Base-by-base conservation (phyloP, 2,113 vertebrate species). In the Tilapia sparmanii region DNA sequence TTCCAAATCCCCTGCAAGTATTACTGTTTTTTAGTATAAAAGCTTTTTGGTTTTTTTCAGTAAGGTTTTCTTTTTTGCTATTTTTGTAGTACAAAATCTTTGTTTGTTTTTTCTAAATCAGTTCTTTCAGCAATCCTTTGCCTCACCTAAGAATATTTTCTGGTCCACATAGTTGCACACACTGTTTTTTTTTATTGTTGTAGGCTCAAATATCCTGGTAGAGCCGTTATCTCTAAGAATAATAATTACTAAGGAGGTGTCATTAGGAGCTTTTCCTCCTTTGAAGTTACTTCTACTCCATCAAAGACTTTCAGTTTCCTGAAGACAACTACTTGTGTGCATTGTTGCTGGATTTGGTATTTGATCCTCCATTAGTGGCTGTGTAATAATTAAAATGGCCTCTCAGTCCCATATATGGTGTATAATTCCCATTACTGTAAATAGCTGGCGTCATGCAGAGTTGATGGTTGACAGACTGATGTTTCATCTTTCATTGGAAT, bases 41-140 rank as follows among this genome's bases (percentile, higher is more conserved):
- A 73, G 42, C 38, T 10, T 71, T 38, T 22, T 24, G 3, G 26
- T 0, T 2, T 2, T 0, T 35, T n/a, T 12, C 5, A 35, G 10
- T 66, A 66, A 63, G 35, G 31, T 66, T n/a, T 66, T 35, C 4
- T 66, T 35, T 35, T 35, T 19, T 0, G 31, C 4, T 63, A 19
- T 73, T 73, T 73, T 68, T 68, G 7, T 68, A 22, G 61, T 26
- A 71, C 1, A 71, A 42, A 71, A 42, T 24, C n/a, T 26, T 24
- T 6, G 7, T 73, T 45, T 18, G 11, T 9, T 68, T 15, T 45
- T 73, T 47, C n/a, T 24, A 22, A 71, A 73, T 73, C 66, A 76
- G 40, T 29, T 47, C 0, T 26, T 76, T 76, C 71, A 76, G 68
- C 68, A 47, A 47, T 45, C 22, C 24, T 68, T 68, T 68, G 33